phyloP scores from a whole-genome alignment of 1,140 invertebrate species.

The Psix sp. region DNA sequence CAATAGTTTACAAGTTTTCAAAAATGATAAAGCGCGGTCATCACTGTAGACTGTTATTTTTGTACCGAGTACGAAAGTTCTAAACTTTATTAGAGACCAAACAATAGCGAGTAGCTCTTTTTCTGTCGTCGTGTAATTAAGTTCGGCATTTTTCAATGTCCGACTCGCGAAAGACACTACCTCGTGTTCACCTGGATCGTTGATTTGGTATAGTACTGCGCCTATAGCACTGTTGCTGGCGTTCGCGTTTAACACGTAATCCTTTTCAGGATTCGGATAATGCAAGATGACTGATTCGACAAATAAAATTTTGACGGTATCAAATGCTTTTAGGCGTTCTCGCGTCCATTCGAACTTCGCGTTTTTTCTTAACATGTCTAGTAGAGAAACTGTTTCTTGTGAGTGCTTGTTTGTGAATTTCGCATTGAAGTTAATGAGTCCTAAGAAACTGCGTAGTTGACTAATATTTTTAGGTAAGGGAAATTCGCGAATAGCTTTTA shows the following conservation, averaged over 20 bases:
- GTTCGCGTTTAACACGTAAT: constrained; percentile 8
- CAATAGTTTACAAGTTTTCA: not conserved
- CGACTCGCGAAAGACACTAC: constrained; percentile 10
- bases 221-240: constrained; percentile 17
- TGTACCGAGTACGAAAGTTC: not conserved
- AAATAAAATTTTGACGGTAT: constrained; percentile 9
- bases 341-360: constrained; percentile 6
- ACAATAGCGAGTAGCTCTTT: not conserved
- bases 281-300: constrained; percentile 4
- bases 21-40: constrained; percentile 3
- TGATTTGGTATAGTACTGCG: constrained; percentile 3
- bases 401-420: constrained; percentile 5
- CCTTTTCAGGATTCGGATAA: constrained; percentile 5
- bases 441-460: constrained; percentile 16
- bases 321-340: constrained; percentile 4
- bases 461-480: constrained; percentile 6
- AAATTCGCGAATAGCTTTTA: constrained; percentile 16
- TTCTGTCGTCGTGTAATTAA: not conserved
- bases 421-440: constrained; percentile 8
- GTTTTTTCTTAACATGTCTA: constrained; percentile 8
- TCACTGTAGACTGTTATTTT: not conserved
- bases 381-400: constrained; percentile 6
- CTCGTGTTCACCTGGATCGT: not conserved
- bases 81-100: not conserved
- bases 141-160: not conserved